These are phyloP conservation scores for Isurus oxyrinchus DNA, from an alignment of 2,113 vertebrate species.

Conservation along the genomic window DNA sequence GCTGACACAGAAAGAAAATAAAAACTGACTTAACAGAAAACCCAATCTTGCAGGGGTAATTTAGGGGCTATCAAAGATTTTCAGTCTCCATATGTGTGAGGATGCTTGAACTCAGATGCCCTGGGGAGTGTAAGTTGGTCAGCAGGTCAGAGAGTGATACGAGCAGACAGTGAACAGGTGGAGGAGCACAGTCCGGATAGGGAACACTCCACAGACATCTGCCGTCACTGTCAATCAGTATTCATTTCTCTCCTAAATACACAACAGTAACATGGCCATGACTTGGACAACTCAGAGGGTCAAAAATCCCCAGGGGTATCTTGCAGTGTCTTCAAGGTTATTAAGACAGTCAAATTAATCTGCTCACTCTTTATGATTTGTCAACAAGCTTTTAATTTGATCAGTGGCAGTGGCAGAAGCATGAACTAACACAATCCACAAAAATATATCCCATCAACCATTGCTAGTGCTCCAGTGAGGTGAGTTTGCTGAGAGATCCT, in stretches of 20 bases:
- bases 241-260: conserved; percentile 30
- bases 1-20: neutral
- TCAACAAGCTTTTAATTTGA: neutral
- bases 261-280: conserved; percentile 29
- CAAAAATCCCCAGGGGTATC: conserved; percentile 23
- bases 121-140: conserved; percentile 62
- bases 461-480: neutral
- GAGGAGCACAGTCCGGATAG: conserved; percentile 45
- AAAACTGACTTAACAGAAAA: neutral
- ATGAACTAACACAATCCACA: neutral
- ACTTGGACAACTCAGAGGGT: conserved; percentile 33
- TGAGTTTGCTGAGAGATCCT: neutral
- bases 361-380: neutral
- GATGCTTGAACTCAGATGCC: conserved; percentile 43
- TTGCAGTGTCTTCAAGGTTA: neutral
- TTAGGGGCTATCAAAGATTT: conserved; percentile 51
- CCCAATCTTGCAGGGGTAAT: conserved; percentile 40
- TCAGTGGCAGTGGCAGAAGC: neutral
- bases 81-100: conserved; percentile 47
- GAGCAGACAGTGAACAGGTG: conserved; percentile 65
- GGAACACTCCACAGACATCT: conserved; percentile 59
- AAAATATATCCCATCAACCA: neutral
- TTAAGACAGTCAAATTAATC: neutral
- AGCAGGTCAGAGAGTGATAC: conserved; percentile 63
- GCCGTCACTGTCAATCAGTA: conserved; percentile 59